phyloP scores from a whole-genome alignment of 23 tunicate species.

The Ciona savignyi region DNA sequence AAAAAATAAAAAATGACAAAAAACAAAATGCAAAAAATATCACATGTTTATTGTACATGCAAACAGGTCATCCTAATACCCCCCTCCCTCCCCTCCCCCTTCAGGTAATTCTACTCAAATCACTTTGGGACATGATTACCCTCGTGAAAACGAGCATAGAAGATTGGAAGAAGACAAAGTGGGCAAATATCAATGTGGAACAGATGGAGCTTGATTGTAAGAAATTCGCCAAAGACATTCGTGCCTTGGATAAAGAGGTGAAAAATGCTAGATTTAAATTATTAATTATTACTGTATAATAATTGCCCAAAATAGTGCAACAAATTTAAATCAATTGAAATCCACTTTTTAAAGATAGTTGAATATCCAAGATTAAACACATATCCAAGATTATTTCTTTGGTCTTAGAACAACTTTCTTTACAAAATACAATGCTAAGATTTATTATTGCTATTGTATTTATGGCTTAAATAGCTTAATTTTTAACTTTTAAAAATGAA shows the following conservation, averaged over 20 bases:
- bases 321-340: neutral
- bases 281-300: neutral
- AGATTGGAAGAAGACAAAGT: constrained; percentile 89
- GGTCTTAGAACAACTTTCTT: neutral
- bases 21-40: neutral
- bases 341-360: neutral
- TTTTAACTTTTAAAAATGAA: too few species aligned
- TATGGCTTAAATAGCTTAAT: too few species aligned
- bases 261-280: neutral
- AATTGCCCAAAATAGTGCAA: too few species aligned
- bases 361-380: too few species aligned
- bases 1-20: too few species aligned
- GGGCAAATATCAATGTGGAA: constrained; percentile 92
- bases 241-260: constrained; percentile 89
- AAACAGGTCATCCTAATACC: too few species aligned
- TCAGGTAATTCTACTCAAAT: constrained; percentile 77
- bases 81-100: too few species aligned
- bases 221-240: constrained; percentile 93
- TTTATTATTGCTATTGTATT: too few species aligned
- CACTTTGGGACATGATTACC: constrained; percentile 91
- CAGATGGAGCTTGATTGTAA: constrained; percentile 97
- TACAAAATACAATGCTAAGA: too few species aligned
- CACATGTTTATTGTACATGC: neutral
- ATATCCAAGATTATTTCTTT: too few species aligned
- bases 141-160: constrained; percentile 83